Evolutionary conservation across 2,888 invertebrate genomes (phyloP), one percentile per base, ranked within the genome.

Genomic region (Calameuta filiformis): DNA sequence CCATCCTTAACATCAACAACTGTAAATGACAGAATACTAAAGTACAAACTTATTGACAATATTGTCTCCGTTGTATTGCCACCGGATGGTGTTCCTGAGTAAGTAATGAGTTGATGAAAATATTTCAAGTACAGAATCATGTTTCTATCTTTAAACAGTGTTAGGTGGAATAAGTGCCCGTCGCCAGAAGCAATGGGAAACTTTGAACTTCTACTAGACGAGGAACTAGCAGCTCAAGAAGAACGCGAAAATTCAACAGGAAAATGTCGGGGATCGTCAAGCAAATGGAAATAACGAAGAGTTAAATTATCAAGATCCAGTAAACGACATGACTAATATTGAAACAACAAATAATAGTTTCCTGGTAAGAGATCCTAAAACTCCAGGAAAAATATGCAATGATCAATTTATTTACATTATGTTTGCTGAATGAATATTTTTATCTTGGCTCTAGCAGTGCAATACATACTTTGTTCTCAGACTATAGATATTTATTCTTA

Each of bases 1-100:
- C 98, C 98, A 0, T 98, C 98, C 0, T 92, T 98, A 81, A 97
- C 98, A 1, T 97, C 98, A 0, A 99, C 98, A 0, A 99, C 98
- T 0, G 96, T 97, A 0, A 98, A 97, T 88, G 98, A 99, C 92
- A 93, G 98, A 84, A 98, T 98, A 88, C 93, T 98, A 86, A 98
- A 99, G 90, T 97, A 98, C 88, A 98, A 98, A 92, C 93, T 99
- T 74, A 96, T 98, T 83, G 98, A 98, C 89, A 98, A 98, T 90
- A 97, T 98, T 84, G 93, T 98, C 85, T 96, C 97, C 11, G 95
- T 98, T 69, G 97, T 98, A 0, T 92, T 98, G 35, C 98, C 98
- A 0, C 96, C 97, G 1, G 96, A 96, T 87, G 97, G 98, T 75
- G 93, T 96, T 76, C 98, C 98, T 75, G 98, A 98, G 95, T 95